Evolutionary conservation across 1,140 invertebrate genomes (phyloP), one percentile per base, ranked within the genome.

Genomic region (Sesamia nonagrioides): DNA sequence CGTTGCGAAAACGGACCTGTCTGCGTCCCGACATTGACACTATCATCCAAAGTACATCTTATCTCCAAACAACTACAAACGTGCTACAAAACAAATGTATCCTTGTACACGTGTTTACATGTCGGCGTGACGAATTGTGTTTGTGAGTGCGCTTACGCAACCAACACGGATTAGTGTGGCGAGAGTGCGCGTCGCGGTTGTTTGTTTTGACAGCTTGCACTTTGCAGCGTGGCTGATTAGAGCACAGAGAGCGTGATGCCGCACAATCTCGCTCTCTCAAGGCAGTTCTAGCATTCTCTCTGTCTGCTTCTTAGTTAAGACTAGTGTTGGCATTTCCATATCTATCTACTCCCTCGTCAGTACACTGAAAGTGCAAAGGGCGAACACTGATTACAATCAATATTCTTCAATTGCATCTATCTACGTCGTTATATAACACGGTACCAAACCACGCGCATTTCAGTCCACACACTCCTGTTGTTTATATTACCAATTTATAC

Each of bases 151-250:
- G 42, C 58, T 83, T 84, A 82, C 77, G 80, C 82, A 85, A 85
- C 48, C 7, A 27, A 9, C 78, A 74, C 71, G 18, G 71, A 52
- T 66, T 52, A 50, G 60, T 74, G 60, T 42, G 18, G 72, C 56
- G 68, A 69, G 42, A 42, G 42, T 21, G 17, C 80, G 72, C 75
- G 48, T 15, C 71, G 48, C 58, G 45, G 35, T 21, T 81, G 75
- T 86, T 86, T 86, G 85, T 86, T 86, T 84, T 86, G 83, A 86
- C 85, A 80, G 42, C 40, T 69, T 69, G 61, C 61, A 66, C 37
- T 66, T 42, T 66, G n/a, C 17, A 21, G 37, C 37, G 61, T 66
- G 61, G 3, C 37, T 66, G 37, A 66, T 66, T 66, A 37, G n/a
- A 40, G 7, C 37, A 40, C 1, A 9, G 9, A 27, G 11, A 54